Evolutionary conservation across 1,140 invertebrate genomes (phyloP).

Genomic region (Lepidurus packardi): DNA sequence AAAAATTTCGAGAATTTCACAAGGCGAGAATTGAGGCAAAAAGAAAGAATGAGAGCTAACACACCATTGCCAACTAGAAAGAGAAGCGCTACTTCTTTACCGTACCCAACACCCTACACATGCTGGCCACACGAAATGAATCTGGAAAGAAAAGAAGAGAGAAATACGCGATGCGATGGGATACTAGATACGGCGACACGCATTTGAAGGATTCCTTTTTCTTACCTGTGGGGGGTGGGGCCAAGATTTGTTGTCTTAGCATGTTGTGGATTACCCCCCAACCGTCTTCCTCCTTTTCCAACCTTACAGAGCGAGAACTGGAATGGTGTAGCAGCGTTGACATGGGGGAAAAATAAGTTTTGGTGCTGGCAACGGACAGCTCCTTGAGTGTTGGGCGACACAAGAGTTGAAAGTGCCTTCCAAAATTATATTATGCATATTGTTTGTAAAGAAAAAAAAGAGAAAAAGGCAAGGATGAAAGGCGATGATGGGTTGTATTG

Average conservation of each 20-base stretch:
- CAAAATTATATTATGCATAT: neutral
- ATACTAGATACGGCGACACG: neutral
- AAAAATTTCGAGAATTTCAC: slow-evolving; percentile 29
- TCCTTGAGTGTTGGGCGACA: neutral
- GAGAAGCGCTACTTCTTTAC: slow-evolving; percentile 8
- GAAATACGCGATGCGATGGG: neutral
- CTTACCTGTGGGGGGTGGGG: slow-evolving; percentile 5
- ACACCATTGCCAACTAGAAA: slow-evolving; percentile 15
- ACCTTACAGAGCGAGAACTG: neutral
- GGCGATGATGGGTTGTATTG: neutral
- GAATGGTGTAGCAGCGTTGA: neutral
- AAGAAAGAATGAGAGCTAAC: slow-evolving; percentile 4
- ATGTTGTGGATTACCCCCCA: neutral
- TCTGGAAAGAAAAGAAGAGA: neutral
- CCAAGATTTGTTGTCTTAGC: slow-evolving; percentile 11
- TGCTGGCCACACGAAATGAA: no score
- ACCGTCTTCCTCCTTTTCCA: neutral
- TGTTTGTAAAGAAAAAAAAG: neutral
- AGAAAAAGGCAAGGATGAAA: neutral
- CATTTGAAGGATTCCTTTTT: neutral
- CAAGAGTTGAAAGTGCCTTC: slow-evolving; percentile 9
- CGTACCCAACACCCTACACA: neutral
- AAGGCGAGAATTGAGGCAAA: neutral
- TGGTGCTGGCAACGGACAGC: neutral
- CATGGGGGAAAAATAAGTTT: neutral